phyloP scores from a whole-genome alignment of 2,113 vertebrate genomes.

The Chinchilla lanigera region DNA sequence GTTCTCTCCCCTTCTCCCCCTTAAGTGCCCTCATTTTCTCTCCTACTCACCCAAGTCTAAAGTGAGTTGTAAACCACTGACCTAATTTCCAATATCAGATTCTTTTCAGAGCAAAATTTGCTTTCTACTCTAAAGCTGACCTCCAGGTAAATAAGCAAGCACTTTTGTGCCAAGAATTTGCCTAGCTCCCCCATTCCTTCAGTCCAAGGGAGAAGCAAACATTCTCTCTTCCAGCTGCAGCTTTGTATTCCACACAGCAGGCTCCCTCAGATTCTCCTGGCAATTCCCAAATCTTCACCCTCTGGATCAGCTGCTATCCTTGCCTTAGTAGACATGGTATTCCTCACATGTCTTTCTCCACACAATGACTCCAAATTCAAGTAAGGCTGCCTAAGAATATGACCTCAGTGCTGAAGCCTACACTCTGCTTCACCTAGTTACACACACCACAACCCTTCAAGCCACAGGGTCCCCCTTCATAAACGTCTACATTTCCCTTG shows the following conservation, averaged over 20 bases:
- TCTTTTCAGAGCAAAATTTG: conserved; percentile 38
- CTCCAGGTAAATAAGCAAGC: conserved; percentile 18
- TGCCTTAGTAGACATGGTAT: not conserved
- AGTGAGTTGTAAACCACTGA: not conserved
- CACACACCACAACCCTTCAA: not conserved
- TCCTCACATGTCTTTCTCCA: not conserved
- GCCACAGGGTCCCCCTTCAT: not conserved
- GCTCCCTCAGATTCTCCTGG: conserved; percentile 13
- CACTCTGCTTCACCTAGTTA: not conserved
- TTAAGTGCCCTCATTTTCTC: not conserved
- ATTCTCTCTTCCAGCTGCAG: not conserved
- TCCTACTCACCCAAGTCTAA: not conserved
- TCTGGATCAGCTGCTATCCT: not conserved
- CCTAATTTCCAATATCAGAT: conserved; percentile 13
- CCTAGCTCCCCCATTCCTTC: conserved; percentile 8
- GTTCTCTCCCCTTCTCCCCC: not conserved
- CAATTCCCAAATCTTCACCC: not conserved
- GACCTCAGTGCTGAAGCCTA: not conserved
- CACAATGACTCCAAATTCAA: not conserved
- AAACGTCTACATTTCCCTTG: not conserved
- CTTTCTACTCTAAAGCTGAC: conserved; percentile 29
- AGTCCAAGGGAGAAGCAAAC: conserved; percentile 7
- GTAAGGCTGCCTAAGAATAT: not conserved
- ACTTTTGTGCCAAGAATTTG: not conserved
- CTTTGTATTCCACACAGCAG: not conserved